A percentile compares a stretch with the other conserved stretches of the same genome.
Conservation (phyloP, 2,797 vertebrate genomes). For the Mareca penelope region DNA sequence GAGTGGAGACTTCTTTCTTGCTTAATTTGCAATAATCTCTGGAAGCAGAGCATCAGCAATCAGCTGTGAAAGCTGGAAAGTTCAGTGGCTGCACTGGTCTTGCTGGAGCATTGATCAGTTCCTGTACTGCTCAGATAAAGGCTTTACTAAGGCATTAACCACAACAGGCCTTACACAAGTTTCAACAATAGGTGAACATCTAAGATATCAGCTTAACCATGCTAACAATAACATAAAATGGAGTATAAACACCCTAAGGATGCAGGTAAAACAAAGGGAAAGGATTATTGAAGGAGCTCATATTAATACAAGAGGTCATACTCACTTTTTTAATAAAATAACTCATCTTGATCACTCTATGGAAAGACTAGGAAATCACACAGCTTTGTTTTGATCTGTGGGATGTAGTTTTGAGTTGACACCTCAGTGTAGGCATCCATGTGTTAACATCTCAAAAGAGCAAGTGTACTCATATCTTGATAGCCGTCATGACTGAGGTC, state of each 20-base stretch:
- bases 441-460: background rate
- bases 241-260: background rate
- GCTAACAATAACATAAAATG: background rate
- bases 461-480: background rate
- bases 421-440: background rate
- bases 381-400: background rate
- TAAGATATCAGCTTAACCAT: background rate
- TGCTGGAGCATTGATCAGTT: background rate
- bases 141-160: background rate
- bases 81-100: background rate
- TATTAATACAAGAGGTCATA: background rate
- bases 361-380: background rate
- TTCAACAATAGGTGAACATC: background rate
- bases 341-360: background rate
- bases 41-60: background rate
- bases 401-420: background rate
- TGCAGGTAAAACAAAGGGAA: background rate
- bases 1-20: background rate
- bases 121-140: background rate
- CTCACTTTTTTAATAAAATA: background rate
- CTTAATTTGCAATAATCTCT: background rate
- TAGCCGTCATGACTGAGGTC: background rate
- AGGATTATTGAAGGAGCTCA: background rate
- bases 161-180: background rate
- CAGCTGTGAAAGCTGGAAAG: background rate